Conservation (phyloP, 1,140 invertebrate species). For the Thaumetopoea pityocampa region DNA sequence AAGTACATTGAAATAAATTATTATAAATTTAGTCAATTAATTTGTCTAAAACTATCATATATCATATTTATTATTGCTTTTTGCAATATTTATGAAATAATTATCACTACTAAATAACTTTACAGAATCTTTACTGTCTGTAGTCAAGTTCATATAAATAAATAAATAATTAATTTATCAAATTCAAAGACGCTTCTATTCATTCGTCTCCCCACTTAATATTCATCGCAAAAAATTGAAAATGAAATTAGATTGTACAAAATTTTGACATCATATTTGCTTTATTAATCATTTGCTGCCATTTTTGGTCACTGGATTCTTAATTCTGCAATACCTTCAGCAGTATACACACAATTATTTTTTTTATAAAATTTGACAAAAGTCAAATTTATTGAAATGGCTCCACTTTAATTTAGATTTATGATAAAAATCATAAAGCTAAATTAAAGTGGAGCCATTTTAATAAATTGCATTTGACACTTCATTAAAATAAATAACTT, state of each 20-base stretch:
- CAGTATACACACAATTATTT: constrained; percentile 15
- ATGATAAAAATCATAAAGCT: no score
- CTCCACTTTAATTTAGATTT: no score
- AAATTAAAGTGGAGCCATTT: no score
- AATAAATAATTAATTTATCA: constrained; percentile 19
- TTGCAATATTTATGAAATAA: constrained; percentile 4
- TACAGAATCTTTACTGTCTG: constrained; percentile 13
- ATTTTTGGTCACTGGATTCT: constrained; percentile 15
- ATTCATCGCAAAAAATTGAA: constrained; percentile 16
- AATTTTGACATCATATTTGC: constrained; percentile 11
- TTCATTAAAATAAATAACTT: no score
- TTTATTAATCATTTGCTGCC: constrained; percentile 16
- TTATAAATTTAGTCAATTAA: no score
- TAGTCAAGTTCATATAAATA: constrained; percentile 16
- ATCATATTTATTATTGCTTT: constrained; percentile 1
- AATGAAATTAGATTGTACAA: constrained; percentile 14
- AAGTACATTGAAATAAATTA: no score
- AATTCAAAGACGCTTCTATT: constrained; percentile 10
- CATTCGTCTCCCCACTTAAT: constrained; percentile 15
- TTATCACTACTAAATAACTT: constrained; percentile 8
- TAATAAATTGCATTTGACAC: no score
- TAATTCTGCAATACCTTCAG: constrained; percentile 14
- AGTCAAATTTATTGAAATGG: no score
- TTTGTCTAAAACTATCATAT: no score
- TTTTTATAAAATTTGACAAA: no score